phyloP scores from a whole-genome alignment of 2,113 vertebrate genomes.

The Aythya baeri region DNA sequence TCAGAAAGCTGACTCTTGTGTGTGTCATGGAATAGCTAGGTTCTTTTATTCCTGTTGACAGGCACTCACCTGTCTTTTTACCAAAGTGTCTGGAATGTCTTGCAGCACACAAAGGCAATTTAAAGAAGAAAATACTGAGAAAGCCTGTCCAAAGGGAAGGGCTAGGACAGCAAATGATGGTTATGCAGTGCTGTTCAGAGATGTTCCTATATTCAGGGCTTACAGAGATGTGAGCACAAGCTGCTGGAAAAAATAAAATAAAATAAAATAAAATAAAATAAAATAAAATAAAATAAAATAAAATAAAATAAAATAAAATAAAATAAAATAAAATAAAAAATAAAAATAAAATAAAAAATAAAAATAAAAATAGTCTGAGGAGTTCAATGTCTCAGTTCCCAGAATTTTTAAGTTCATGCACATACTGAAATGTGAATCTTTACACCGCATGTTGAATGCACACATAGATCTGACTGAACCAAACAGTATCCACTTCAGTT shows the following conservation, averaged over 20 bases:
- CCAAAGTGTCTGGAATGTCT: background rate
- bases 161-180: background rate
- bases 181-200: background rate
- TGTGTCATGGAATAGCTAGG: background rate
- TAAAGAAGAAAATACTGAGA: background rate
- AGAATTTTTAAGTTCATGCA: background rate
- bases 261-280: background rate
- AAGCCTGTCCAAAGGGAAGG: background rate
- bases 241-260: background rate
- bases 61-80: background rate
- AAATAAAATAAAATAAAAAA: background rate
- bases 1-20: background rate
- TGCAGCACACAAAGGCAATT: background rate
- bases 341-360: constrained; percentile 24
- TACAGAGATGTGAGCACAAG: background rate
- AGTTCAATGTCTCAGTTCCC: background rate
- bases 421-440: background rate
- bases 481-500: background rate
- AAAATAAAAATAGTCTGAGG: background rate
- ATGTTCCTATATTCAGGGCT: background rate
- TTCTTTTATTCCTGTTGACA: background rate
- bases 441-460: background rate
- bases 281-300: background rate
- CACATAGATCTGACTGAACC: background rate
- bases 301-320: too few species aligned